Conservation (phyloP, 2,113 vertebrate species). For the Casuarius casuarius region DNA sequence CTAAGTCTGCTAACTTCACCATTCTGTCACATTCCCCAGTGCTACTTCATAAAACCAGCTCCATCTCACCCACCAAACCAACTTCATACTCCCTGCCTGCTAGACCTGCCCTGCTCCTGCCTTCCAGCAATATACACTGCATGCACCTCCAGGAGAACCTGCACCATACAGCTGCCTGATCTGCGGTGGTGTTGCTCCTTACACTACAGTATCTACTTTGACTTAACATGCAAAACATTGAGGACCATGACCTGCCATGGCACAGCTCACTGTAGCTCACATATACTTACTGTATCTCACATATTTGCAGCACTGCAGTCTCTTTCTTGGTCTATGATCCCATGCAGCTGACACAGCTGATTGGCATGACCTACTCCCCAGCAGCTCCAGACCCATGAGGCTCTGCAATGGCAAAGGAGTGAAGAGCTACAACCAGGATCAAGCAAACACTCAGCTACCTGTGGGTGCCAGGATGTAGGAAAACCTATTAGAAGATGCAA, state of each 20-base stretch:
- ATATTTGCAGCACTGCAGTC: not conserved
- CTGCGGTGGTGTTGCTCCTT: not conserved
- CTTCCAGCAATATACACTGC: fast-evolving
- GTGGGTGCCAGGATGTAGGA: fast-evolving
- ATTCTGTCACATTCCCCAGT: not conserved
- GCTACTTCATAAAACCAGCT: not conserved
- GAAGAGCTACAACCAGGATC: not conserved
- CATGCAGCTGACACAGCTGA: not conserved
- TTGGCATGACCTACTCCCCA: fast-evolving
- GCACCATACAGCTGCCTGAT: fast-evolving
- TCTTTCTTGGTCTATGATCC: not conserved
- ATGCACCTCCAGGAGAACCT: not conserved
- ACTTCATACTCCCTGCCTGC: not conserved
- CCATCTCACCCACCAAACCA: not conserved
- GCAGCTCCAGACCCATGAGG: fast-evolving
- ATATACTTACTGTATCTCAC: not conserved
- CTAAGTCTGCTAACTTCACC: not conserved
- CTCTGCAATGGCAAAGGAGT: not conserved
- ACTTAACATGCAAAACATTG: not conserved
- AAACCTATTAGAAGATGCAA: not conserved
- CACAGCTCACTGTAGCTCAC: not conserved
- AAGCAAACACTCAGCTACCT: not conserved
- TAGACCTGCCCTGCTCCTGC: not conserved
- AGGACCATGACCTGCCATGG: not conserved
- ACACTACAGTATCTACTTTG: fast-evolving